Percentiles rank a stretch among this genome's conserved stretches.
phyloP scores from a whole-genome alignment of 2,113 vertebrate genomes.

The Hylia prasina region DNA sequence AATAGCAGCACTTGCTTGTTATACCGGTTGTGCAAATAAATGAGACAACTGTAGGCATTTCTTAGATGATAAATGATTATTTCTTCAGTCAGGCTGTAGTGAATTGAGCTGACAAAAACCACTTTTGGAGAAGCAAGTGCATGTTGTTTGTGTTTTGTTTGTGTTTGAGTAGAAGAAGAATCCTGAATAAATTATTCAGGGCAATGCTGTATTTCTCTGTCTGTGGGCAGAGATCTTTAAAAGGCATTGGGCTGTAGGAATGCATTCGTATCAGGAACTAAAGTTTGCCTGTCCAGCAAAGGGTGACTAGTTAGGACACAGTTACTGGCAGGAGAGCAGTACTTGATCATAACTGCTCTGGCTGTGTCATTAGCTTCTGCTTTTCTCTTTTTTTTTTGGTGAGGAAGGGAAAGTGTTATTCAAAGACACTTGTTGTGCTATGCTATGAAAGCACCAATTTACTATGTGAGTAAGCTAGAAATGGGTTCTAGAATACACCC shows the following conservation, averaged over 20 bases:
- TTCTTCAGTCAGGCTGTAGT: neutral
- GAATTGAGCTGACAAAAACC: neutral
- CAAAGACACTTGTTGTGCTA: neutral
- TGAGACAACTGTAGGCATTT: neutral
- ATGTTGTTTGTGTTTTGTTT: neutral
- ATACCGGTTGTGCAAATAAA: neutral
- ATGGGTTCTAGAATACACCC: neutral
- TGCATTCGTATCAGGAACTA: accelerated
- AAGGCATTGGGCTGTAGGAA: neutral
- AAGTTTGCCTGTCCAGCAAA: neutral
- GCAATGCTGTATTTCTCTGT: neutral
- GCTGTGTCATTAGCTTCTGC: neutral
- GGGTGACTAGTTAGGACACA: neutral
- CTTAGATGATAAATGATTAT: neutral
- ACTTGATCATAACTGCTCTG: neutral
- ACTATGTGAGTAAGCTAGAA: neutral
- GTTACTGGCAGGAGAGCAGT: neutral
- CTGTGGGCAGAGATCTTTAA: neutral
- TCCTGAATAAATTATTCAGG: neutral
- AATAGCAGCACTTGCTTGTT: neutral
- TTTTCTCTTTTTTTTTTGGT: neutral
- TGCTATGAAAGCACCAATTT: neutral
- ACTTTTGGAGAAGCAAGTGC: neutral
- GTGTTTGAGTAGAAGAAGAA: neutral
- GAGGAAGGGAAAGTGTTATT: neutral